Conservation (phyloP, 2,888 invertebrate genomes). For the Platycheirus rosarum region DNA sequence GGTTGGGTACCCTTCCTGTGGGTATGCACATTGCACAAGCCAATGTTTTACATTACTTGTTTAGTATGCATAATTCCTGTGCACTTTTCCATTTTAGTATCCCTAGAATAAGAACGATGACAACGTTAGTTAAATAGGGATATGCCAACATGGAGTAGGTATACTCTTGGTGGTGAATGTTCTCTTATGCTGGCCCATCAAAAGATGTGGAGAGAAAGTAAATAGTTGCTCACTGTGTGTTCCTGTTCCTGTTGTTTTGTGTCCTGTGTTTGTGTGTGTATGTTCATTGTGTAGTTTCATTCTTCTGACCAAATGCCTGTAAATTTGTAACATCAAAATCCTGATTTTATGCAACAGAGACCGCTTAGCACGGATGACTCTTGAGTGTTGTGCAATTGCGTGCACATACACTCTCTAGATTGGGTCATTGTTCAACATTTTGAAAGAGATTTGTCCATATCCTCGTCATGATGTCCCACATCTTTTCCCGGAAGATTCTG, state of each 20-base stretch:
- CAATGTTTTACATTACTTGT: constrained; percentile 40
- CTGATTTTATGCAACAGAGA: constrained; percentile 47
- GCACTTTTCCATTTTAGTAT: constrained; percentile 36
- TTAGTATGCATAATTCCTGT: constrained; percentile 60
- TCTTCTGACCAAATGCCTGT: constrained; percentile 41
- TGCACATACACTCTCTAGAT: constrained; percentile 5
- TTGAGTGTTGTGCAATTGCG: constrained; percentile 58
- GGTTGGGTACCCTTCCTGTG: constrained; percentile 59
- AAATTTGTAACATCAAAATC: constrained; percentile 50
- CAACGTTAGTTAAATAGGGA: constrained; percentile 51
- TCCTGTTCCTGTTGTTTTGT: constrained; percentile 49
- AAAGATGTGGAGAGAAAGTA: constrained; percentile 51
- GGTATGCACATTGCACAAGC: constrained; percentile 38
- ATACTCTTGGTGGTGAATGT: not conserved
- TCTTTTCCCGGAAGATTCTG: not conserved
- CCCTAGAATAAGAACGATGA: constrained; percentile 56
- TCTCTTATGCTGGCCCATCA: not conserved
- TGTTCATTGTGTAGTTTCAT: not conserved
- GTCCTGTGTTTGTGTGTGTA: constrained; percentile 13
- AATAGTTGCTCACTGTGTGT: constrained; percentile 61
- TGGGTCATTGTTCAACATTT: constrained; percentile 32
- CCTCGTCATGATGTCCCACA: constrained; percentile 1
- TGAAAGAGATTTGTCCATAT: constrained; percentile 16
- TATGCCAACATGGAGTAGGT: constrained; percentile 6
- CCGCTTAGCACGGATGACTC: constrained; percentile 51